These are phyloP conservation scores for Cryptoblepharus egeriae DNA, from an alignment of 2,797 vertebrate genomes.

Conservation along the genomic window DNA sequence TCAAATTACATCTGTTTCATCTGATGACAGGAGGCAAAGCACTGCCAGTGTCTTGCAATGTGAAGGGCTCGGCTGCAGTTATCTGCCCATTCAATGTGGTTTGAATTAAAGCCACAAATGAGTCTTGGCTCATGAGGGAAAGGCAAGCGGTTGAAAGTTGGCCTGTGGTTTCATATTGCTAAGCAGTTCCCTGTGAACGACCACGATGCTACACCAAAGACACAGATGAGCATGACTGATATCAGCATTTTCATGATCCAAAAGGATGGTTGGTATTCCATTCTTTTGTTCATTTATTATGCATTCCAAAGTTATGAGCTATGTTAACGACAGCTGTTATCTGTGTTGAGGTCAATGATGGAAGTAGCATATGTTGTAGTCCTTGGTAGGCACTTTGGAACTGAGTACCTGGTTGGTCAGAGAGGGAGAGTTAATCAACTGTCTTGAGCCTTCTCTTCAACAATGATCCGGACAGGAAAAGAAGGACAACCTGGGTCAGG, in stretches of 20 bases:
- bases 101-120: neutral
- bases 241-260: neutral
- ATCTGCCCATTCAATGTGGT: neutral
- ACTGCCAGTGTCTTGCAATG: neutral
- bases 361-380: no score
- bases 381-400: no score
- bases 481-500: no score
- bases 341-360: no score
- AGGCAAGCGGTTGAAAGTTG: neutral
- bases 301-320: no score
- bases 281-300: neutral
- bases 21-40: neutral
- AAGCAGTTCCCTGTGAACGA: neutral
- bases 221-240: neutral
- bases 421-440: no score
- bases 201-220: neutral
- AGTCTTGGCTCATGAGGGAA: neutral
- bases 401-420: no score
- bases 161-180: neutral
- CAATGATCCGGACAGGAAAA: no score
- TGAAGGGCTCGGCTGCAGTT: neutral
- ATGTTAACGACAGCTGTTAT: no score
- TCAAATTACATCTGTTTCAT: neutral
- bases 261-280: neutral
- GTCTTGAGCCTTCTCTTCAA: no score